Conservation (phyloP, 2,113 vertebrate species). For the Cyanistes caeruleus region DNA sequence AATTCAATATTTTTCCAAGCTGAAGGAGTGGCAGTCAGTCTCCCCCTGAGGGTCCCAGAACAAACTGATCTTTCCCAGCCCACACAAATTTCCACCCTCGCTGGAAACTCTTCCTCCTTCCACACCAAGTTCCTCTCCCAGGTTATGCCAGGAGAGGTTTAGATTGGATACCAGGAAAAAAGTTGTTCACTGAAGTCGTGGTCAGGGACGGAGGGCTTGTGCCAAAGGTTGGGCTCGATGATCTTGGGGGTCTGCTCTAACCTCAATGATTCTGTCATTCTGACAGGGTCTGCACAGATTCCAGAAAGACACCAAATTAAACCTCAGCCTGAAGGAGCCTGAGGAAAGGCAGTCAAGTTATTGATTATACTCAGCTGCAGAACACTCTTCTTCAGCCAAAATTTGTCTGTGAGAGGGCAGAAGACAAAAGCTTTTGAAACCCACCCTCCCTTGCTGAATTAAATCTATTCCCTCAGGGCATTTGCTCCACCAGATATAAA, state of each 20-base stretch:
- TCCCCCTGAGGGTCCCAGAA: neutral
- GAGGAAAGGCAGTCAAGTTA: neutral
- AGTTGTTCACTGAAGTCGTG: fast-evolving
- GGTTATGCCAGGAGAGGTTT: neutral
- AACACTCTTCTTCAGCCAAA: neutral
- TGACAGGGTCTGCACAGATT: neutral
- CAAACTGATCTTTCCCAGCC: neutral
- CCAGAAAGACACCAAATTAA: neutral
- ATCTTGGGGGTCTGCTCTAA: neutral
- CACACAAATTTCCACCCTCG: neutral
- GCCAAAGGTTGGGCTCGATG: neutral
- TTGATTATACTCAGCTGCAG: neutral
- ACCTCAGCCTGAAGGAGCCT: neutral
- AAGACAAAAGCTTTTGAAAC: neutral
- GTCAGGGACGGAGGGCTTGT: fast-evolving
- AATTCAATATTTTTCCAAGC: neutral
- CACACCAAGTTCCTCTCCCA: neutral
- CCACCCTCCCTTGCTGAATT: neutral
- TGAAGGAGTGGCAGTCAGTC: fast-evolving
- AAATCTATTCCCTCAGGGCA: neutral
- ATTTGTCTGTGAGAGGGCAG: neutral
- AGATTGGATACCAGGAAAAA: neutral
- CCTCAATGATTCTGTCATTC: neutral
- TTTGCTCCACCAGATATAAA: neutral
- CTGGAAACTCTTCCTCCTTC: neutral